Evolutionary conservation across 2,113 vertebrate genomes (phyloP).

Genomic region (Acanthochromis polyacanthus): DNA sequence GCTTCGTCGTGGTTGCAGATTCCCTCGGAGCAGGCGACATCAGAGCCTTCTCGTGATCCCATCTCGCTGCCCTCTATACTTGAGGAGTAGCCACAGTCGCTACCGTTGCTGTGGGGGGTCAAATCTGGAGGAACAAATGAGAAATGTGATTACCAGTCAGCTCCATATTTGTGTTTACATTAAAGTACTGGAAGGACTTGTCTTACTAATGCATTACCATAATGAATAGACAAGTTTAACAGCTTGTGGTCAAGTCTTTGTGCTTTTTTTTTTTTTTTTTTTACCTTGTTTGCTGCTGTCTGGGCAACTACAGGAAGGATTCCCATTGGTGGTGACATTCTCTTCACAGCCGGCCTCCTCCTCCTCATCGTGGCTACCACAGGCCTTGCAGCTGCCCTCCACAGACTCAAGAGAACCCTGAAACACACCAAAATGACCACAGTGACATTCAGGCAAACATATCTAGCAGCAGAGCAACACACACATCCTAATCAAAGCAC

Average conservation of each 20-base stretch:
- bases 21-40: slow-evolving; percentile 95
- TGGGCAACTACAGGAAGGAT: slow-evolving; percentile 90
- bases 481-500: not conserved
- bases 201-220: not conserved
- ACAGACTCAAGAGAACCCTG: slow-evolving; percentile 88
- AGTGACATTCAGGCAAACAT: not conserved
- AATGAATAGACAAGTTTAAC: too few relatives aligned
- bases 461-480: not conserved
- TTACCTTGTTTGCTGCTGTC: slow-evolving; percentile 90
- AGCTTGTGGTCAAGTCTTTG: not conserved
- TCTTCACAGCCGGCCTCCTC: slow-evolving; percentile 84
- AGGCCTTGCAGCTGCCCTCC: slow-evolving; percentile 90
- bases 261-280: slow-evolving; percentile 28
- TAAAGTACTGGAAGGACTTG: not conserved
- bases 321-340: slow-evolving; percentile 86
- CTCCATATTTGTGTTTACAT: not conserved
- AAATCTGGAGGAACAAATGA: slow-evolving; percentile 80
- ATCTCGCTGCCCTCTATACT: slow-evolving; percentile 97
- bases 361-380: slow-evolving; percentile 81
- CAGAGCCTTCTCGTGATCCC: slow-evolving; percentile 94
- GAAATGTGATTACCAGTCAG: not conserved
- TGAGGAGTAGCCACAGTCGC: slow-evolving; percentile 96
- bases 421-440: slow-evolving; percentile 1
- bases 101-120: slow-evolving; percentile 91
- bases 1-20: slow-evolving; percentile 97